Conservation (phyloP, 2,113 vertebrate species). For the Pipra filicauda region DNA sequence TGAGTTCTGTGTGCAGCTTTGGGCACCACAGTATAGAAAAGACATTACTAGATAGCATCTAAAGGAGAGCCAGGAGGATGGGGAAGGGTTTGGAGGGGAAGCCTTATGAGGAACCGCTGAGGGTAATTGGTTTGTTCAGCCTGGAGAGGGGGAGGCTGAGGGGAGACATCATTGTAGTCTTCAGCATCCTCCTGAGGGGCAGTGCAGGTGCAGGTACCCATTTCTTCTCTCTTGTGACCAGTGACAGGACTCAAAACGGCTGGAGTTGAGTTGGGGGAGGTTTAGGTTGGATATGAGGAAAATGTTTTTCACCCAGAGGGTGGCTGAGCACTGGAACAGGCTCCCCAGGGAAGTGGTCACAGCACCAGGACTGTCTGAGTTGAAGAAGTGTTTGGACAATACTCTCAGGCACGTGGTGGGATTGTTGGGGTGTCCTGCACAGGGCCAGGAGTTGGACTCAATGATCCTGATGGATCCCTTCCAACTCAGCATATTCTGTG, state of each 20-base stretch:
- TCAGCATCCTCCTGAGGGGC: background rate
- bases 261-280: background rate
- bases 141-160: background rate
- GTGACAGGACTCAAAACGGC: background rate
- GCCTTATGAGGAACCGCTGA: background rate
- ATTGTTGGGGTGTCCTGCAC: background rate
- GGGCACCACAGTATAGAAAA: background rate
- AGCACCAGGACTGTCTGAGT: background rate
- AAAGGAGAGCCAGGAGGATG: background rate
- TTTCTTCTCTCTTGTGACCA: background rate
- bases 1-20: background rate
- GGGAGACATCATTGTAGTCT: background rate
- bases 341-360: background rate
- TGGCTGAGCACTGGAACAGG: background rate
- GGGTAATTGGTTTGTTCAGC: background rate
- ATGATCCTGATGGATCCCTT: background rate
- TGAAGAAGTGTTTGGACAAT: background rate
- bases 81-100: background rate
- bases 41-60: background rate
- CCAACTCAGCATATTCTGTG: background rate
- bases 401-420: background rate
- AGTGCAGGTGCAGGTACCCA: background rate
- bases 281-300: background rate
- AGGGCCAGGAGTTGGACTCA: background rate
- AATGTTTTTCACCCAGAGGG: background rate